Evolutionary conservation across 1,140 invertebrate genomes (phyloP).

Genomic region (Parapsyche elsis): DNA sequence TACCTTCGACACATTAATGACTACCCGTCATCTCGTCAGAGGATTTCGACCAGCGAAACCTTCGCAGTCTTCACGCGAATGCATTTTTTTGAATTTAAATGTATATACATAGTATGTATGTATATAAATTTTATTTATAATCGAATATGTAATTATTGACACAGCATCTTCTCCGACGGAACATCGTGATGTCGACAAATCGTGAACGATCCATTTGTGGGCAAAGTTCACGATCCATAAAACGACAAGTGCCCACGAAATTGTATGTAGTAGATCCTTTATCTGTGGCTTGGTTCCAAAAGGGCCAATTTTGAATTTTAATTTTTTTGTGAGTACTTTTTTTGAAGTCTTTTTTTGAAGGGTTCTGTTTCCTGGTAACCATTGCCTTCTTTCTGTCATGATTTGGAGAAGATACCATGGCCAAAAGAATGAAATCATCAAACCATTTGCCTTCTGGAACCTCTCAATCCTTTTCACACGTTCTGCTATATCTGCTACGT

Average conservation of each 20-base stretch:
- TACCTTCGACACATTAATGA: conserved; percentile 29
- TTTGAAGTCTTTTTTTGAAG: no score
- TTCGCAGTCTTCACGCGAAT: background rate
- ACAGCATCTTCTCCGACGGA: conserved; percentile 4
- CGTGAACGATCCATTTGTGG: conserved; percentile 22
- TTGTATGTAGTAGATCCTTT: no score
- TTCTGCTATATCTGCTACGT: no score
- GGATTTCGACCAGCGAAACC: background rate
- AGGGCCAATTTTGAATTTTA: no score
- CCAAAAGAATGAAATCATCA: no score
- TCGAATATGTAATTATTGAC: background rate
- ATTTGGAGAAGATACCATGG: no score
- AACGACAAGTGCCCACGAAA: background rate
- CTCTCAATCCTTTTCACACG: no score
- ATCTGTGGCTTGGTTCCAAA: no score
- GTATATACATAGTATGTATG: background rate
- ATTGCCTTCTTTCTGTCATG: no score
- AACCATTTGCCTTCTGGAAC: no score
- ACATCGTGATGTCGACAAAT: conserved; percentile 27
- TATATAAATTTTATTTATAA: background rate
- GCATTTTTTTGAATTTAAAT: background rate
- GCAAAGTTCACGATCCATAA: background rate
- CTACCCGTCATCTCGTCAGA: background rate
- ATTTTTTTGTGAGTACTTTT: no score
- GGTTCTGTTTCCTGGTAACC: no score